A percentile compares a stretch with the other conserved stretches of the same genome.
These are phyloP conservation scores for Zaprionus lineosus DNA, from an alignment of 2,888 invertebrate species.

Conservation along the genomic window DNA sequence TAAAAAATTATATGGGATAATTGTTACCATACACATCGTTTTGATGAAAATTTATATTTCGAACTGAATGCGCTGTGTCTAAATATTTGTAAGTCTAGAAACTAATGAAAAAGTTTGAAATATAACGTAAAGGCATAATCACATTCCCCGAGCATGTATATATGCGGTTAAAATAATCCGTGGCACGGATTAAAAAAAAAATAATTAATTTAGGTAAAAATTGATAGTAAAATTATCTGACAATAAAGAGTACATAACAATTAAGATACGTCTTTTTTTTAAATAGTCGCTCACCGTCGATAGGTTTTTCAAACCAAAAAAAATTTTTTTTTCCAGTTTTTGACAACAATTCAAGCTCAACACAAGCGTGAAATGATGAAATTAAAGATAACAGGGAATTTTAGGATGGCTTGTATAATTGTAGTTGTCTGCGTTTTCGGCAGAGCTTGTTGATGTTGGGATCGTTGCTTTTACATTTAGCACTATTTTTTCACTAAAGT, in stretches of 20 bases:
- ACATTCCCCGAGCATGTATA: slow-evolving; percentile 9
- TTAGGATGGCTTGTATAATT: too few relatives aligned
- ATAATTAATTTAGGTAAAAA: slow-evolving; percentile 32
- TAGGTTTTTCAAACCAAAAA: neutral
- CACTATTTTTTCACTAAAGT: slow-evolving; percentile 87
- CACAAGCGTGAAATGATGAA: too few relatives aligned
- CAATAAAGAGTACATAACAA: slow-evolving; percentile 41
- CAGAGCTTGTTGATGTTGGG: slow-evolving; percentile 29
- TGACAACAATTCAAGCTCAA: slow-evolving; percentile 25
- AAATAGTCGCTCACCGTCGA: neutral
- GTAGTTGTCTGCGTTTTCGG: slow-evolving; percentile 14
- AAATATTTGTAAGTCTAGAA: too few relatives aligned
- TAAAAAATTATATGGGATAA: too few relatives aligned
- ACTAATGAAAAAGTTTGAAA: too few relatives aligned
- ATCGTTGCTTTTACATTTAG: slow-evolving; percentile 21
- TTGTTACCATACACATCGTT: too few relatives aligned
- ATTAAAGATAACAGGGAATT: too few relatives aligned
- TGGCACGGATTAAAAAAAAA: slow-evolving; percentile 17
- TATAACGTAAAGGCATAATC: slow-evolving; percentile 16
- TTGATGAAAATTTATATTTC: too few relatives aligned
- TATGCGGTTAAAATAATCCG: slow-evolving; percentile 10
- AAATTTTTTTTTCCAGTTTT: too few relatives aligned
- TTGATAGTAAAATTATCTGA: slow-evolving; percentile 33
- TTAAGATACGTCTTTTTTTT: slow-evolving; percentile 36
- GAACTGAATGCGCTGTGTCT: too few relatives aligned